Evolutionary conservation across 2,888 invertebrate genomes (phyloP).

Genomic region (Coelopa pilipes): DNA sequence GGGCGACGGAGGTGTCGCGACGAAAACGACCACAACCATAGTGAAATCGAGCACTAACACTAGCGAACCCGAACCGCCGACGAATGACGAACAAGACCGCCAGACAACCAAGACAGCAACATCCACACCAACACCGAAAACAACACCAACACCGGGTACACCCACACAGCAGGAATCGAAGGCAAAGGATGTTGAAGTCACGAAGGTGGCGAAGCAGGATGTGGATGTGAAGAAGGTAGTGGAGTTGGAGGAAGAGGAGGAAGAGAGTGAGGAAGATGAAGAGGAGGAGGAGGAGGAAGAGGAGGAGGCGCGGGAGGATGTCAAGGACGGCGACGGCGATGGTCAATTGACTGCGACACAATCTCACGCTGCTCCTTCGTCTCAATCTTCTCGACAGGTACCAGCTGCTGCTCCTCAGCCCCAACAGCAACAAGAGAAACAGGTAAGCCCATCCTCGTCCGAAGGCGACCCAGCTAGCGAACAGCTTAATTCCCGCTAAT

Average conservation of each 20-base stretch:
- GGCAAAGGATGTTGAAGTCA: slow-evolving; percentile 26
- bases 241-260: slow-evolving; percentile 1
- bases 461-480: background rate
- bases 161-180: background rate
- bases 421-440: background rate
- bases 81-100: slow-evolving; percentile 7
- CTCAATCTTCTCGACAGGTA: slow-evolving; percentile 11
- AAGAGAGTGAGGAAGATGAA: background rate
- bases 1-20: slow-evolving; percentile 4
- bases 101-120: background rate
- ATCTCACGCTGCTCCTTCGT: background rate
- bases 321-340: background rate
- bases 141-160: slow-evolving; percentile 21
- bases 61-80: background rate
- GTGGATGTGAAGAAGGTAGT: background rate
- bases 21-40: slow-evolving; percentile 3
- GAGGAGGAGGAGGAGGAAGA: slow-evolving; percentile 15
- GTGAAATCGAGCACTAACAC: background rate
- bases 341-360: background rate
- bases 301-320: slow-evolving; percentile 12
- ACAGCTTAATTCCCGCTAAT: background rate
- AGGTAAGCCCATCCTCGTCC: too few species aligned
- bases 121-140: background rate
- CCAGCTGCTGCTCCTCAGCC: background rate
- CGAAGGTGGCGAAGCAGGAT: background rate